These are phyloP conservation scores for Spisula solida DNA, from an alignment of 2,888 invertebrate genomes.

Conservation along the genomic window DNA sequence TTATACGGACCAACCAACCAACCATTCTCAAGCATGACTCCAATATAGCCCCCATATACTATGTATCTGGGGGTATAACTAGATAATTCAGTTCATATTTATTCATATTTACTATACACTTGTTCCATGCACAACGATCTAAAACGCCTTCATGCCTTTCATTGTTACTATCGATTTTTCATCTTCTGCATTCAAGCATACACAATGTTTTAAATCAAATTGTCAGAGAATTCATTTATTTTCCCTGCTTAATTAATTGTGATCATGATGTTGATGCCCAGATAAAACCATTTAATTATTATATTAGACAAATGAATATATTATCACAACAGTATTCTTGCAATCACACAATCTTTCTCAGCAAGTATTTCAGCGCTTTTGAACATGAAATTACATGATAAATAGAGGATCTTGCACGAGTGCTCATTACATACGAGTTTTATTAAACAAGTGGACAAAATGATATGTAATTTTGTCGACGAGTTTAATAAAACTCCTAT, in stretches of 20 bases:
- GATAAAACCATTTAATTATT: background rate
- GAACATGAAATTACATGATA: background rate
- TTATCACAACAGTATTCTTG: background rate
- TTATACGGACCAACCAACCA: too few species aligned
- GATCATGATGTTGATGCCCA: background rate
- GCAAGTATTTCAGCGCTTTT: background rate
- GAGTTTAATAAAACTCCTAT: too few species aligned
- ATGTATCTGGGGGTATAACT: too few species aligned
- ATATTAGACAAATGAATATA: constrained; percentile 16
- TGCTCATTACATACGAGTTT: too few species aligned
- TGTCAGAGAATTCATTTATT: background rate
- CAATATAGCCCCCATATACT: too few species aligned
- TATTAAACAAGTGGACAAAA: too few species aligned
- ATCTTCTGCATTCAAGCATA: background rate
- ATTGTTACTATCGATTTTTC: constrained; percentile 1
- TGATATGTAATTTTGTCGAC: too few species aligned
- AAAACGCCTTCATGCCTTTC: background rate
- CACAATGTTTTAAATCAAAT: background rate
- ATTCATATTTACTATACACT: constrained; percentile 2
- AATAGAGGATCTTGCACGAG: too few species aligned
- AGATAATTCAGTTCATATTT: background rate
- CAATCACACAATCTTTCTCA: background rate
- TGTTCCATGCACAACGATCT: background rate
- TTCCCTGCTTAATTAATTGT: constrained; percentile 18
- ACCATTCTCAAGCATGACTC: too few species aligned